These are phyloP conservation scores for Girardinus metallicus DNA, from an alignment of 2,797 vertebrate species.

Conservation along the genomic window DNA sequence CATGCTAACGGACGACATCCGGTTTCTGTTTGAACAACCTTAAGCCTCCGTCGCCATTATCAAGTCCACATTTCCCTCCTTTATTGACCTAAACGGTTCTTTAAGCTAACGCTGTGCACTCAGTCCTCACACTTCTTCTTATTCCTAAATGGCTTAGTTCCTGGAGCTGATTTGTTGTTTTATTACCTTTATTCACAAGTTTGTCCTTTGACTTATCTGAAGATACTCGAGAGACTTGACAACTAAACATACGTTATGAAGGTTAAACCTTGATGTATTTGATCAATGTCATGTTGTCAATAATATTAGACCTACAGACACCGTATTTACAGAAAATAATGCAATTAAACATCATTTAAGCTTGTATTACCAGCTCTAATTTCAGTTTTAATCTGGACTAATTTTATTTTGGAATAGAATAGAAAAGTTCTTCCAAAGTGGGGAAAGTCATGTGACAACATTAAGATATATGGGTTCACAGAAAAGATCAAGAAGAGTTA, in stretches of 20 bases:
- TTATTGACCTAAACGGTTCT: neutral
- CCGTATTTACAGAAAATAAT: neutral
- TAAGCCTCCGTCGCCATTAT: neutral
- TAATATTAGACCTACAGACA: neutral
- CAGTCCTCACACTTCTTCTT: too few relatives aligned
- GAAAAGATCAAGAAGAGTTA: too few relatives aligned
- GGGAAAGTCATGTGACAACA: too few relatives aligned
- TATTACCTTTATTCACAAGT: neutral
- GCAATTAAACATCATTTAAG: neutral
- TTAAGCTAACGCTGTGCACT: too few relatives aligned
- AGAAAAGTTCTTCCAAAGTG: too few relatives aligned
- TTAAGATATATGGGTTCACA: too few relatives aligned
- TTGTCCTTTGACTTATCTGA: neutral
- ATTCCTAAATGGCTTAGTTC: too few relatives aligned
- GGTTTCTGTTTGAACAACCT: neutral
- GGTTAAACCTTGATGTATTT: neutral
- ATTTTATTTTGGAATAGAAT: too few relatives aligned
- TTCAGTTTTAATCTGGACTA: too few relatives aligned
- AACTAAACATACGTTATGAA: neutral
- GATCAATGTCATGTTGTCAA: neutral
- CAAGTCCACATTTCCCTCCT: too few relatives aligned
- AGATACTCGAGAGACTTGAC: neutral
- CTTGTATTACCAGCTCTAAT: too few relatives aligned
- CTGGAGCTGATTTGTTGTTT: neutral
- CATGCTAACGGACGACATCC: too few relatives aligned